Conservation (phyloP, 2,113 vertebrate genomes). For the Hippoglossus stenolepis region DNA sequence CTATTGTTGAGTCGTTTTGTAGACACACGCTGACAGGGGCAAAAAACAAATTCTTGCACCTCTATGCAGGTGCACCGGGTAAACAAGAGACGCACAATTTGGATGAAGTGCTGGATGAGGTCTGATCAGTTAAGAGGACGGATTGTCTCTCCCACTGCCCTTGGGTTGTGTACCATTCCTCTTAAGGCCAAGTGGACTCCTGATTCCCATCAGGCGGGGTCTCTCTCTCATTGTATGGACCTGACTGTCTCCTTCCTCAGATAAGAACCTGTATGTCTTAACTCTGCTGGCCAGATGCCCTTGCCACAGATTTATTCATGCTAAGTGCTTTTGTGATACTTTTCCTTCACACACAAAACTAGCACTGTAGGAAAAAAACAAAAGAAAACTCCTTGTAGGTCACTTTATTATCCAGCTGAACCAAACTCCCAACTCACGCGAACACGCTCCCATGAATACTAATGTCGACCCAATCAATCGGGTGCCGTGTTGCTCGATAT, state of each 20-base stretch:
- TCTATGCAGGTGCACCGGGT: too few relatives aligned
- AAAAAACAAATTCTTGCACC: too few relatives aligned
- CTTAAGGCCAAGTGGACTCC: slow-evolving; percentile 58
- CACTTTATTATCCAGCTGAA: slow-evolving; percentile 86
- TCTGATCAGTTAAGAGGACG: slow-evolving; percentile 51
- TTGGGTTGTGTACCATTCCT: slow-evolving; percentile 65
- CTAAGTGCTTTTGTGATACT: slow-evolving; percentile 69
- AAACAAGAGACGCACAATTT: not conserved
- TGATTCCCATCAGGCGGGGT: slow-evolving; percentile 73
- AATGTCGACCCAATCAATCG: slow-evolving; percentile 86
- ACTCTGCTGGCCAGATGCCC: slow-evolving; percentile 78
- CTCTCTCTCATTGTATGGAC: slow-evolving; percentile 53
- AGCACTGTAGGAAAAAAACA: slow-evolving; percentile 73
- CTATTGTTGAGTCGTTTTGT: too few relatives aligned
- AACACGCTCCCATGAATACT: slow-evolving; percentile 85
- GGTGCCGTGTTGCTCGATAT: slow-evolving; percentile 81
- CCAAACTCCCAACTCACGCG: slow-evolving; percentile 81
- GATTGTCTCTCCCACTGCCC: slow-evolving; percentile 55
- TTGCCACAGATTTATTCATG: slow-evolving; percentile 80
- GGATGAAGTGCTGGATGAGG: slow-evolving; percentile 34
- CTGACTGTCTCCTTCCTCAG: slow-evolving; percentile 64
- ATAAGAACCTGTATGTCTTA: slow-evolving; percentile 74
- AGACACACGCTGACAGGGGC: too few relatives aligned
- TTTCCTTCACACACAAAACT: slow-evolving; percentile 56
- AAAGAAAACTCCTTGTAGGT: slow-evolving; percentile 76